Percentiles rank a stretch among this genome's conserved stretches.
phyloP scores from a whole-genome alignment of 2,797 vertebrate genomes.

The Typhlichthys subterraneus region DNA sequence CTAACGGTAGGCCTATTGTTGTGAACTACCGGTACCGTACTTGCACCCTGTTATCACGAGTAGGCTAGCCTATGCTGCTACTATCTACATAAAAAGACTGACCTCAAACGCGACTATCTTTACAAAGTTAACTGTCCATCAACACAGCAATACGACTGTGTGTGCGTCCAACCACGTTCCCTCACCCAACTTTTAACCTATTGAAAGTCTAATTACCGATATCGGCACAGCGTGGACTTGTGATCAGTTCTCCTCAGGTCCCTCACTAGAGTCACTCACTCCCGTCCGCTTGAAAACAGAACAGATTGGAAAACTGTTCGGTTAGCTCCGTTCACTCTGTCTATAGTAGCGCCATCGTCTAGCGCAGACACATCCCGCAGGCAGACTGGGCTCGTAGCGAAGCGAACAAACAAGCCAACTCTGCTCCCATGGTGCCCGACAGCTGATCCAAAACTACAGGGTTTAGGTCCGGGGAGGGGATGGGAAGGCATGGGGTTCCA shows the following conservation, averaged over 20 bases:
- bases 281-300: no score
- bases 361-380: no score
- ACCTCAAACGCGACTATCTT: constrained; percentile 44
- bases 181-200: not conserved
- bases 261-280: no score
- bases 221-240: not conserved
- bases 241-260: no score
- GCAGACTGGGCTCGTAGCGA: constrained; percentile 9
- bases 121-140: not conserved
- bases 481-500: constrained; percentile 25
- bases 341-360: no score
- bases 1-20: not conserved
- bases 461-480: constrained; percentile 29
- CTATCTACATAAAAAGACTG: constrained; percentile 21
- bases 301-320: no score
- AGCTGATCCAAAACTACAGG: constrained; percentile 43
- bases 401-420: constrained; percentile 38
- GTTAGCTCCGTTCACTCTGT: no score
- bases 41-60: not conserved
- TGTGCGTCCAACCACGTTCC: constrained; percentile 13
- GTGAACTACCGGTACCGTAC: not conserved
- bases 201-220: not conserved
- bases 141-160: constrained; percentile 1
- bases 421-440: constrained; percentile 34
- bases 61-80: not conserved